Percentiles rank a stretch among this genome's conserved stretches.
These are phyloP conservation scores for Aradophagus sp. DNA, from an alignment of 1,140 invertebrate genomes.

Conservation along the genomic window DNA sequence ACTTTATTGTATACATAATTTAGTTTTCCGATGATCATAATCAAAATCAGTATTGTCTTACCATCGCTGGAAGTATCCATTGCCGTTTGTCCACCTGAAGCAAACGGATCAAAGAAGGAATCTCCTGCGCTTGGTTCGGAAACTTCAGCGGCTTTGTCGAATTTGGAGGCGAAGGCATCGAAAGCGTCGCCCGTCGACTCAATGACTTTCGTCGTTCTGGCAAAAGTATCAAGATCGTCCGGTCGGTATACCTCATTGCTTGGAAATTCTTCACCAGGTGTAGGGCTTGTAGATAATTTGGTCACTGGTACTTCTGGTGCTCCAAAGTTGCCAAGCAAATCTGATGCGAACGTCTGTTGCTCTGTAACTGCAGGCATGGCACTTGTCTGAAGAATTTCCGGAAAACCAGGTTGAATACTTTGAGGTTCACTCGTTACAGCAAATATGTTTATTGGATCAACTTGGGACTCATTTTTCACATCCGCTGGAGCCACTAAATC, in stretches of 20 bases:
- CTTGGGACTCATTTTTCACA: slow-evolving; percentile 12
- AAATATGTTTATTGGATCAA: slow-evolving; percentile 25
- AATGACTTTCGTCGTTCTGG: slow-evolving; percentile 69
- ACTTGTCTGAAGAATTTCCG: slow-evolving; percentile 16
- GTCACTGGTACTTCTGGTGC: slow-evolving; percentile 23
- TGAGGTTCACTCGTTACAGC: slow-evolving; percentile 12
- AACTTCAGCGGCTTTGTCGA: slow-evolving; percentile 81
- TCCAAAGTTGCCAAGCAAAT: slow-evolving; percentile 64
- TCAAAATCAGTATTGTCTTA: too few relatives aligned
- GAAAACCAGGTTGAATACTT: slow-evolving; percentile 5
- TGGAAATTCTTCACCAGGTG: slow-evolving; percentile 63
- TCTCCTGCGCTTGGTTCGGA: slow-evolving; percentile 67
- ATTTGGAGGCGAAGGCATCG: slow-evolving; percentile 90
- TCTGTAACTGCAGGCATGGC: slow-evolving; percentile 5
- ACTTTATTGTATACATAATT: too few relatives aligned
- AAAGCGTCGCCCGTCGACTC: slow-evolving; percentile 79
- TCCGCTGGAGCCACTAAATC: slow-evolving; percentile 8
- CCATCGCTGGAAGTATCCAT: slow-evolving; percentile 75
- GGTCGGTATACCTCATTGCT: slow-evolving; percentile 51
- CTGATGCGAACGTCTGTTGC: slow-evolving; percentile 54
- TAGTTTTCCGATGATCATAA: too few relatives aligned
- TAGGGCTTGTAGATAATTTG: slow-evolving; percentile 58
- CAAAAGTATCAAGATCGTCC: slow-evolving; percentile 61
- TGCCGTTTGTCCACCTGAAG: slow-evolving; percentile 61
- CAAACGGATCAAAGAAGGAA: slow-evolving; percentile 77